Conservation (phyloP, 2,888 invertebrate species). For the Strigamia maritima region DNA sequence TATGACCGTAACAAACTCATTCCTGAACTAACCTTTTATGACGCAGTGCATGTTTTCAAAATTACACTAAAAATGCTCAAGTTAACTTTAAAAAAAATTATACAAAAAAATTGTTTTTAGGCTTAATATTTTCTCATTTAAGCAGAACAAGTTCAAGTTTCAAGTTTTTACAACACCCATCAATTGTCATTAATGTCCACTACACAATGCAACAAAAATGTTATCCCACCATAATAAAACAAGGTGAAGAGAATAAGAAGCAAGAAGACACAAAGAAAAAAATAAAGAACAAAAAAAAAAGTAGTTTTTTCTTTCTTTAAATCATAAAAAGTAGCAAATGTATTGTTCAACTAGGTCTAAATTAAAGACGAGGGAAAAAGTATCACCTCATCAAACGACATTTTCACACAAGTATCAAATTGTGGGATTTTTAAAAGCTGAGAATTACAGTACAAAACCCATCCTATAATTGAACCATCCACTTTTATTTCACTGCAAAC, state of each 20-base stretch:
- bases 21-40: no score
- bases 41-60: not conserved
- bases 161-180: not conserved
- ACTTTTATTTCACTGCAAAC: slow-evolving; percentile 20
- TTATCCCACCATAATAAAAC: not conserved
- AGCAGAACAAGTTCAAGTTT: not conserved
- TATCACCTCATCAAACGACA: slow-evolving; percentile 13
- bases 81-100: not conserved
- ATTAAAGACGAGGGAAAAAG: not conserved
- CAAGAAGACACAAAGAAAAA: not conserved
- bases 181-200: slow-evolving; percentile 32
- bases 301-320: not conserved
- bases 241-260: not conserved
- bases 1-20: not conserved
- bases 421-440: slow-evolving; percentile 23
- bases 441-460: slow-evolving; percentile 18
- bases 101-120: not conserved
- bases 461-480: slow-evolving; percentile 22
- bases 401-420: slow-evolving; percentile 7
- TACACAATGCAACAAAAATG: slow-evolving; percentile 24
- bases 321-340: not conserved
- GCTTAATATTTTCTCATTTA: not conserved
- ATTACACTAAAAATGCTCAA: not conserved
- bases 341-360: slow-evolving; percentile 6
- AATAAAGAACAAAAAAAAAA: not conserved